phyloP scores from a whole-genome alignment of 2,797 vertebrate genomes.

The Smutsia gigantea region DNA sequence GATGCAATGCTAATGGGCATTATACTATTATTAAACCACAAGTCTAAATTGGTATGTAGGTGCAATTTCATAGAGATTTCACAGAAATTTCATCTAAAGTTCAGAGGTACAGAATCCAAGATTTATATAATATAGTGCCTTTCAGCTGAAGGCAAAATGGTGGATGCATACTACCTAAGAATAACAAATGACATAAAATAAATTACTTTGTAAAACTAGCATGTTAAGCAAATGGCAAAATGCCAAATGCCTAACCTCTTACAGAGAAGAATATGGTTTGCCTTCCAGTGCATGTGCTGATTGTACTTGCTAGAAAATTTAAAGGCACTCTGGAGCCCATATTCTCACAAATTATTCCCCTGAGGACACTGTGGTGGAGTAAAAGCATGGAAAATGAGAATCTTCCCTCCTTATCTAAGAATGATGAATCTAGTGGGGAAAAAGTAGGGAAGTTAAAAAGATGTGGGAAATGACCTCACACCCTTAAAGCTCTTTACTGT shows the following conservation, averaged over 20 bases:
- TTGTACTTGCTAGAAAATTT: constrained; percentile 55
- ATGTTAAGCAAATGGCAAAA: constrained; percentile 53
- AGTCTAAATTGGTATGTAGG: neutral
- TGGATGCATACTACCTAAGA: neutral
- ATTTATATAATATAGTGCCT: neutral
- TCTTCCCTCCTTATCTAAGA: constrained; percentile 48
- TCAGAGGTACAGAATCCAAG: neutral
- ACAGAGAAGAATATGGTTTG: neutral
- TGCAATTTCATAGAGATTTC: neutral
- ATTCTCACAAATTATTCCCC: constrained; percentile 42
- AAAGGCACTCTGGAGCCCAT: constrained; percentile 58
- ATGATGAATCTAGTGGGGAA: constrained; percentile 70
- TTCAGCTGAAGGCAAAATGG: constrained; percentile 6
- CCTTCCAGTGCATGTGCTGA: constrained; percentile 34
- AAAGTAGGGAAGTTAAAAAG: constrained; percentile 34
- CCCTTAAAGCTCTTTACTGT: neutral
- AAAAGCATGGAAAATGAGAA: constrained; percentile 72
- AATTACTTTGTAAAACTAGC: neutral
- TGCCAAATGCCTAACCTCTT: neutral
- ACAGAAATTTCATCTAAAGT: neutral
- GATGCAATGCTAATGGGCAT: neutral
- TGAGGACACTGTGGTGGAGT: constrained; percentile 6
- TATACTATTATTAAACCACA: neutral
- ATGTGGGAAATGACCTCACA: constrained; percentile 69
- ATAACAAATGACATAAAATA: constrained; percentile 49